Evolutionary conservation across 2,888 invertebrate genomes (phyloP).

Genomic region (Nudaria mundana): DNA sequence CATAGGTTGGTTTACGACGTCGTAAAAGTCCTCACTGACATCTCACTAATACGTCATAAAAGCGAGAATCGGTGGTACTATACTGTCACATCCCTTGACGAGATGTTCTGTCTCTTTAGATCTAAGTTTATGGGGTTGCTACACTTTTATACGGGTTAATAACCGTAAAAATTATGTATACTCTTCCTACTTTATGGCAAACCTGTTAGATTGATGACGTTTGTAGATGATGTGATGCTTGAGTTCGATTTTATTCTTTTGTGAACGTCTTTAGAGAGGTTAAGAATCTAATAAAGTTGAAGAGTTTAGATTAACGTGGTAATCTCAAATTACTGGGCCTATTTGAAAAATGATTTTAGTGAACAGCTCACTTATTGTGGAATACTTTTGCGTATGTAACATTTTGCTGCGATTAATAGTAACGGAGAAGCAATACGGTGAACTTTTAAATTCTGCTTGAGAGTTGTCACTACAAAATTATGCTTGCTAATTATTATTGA

Average conservation of each 20-base stretch:
- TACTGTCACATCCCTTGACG: constrained; percentile 37
- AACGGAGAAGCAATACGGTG: too few relatives aligned
- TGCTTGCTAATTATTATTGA: too few relatives aligned
- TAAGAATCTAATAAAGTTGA: too few relatives aligned
- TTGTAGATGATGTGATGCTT: constrained; percentile 15
- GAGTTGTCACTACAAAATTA: neutral
- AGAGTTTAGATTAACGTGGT: too few relatives aligned
- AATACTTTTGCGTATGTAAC: too few relatives aligned
- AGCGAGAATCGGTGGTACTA: constrained; percentile 40
- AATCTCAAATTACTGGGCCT: too few relatives aligned
- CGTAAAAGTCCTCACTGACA: constrained; percentile 63
- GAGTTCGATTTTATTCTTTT: too few relatives aligned
- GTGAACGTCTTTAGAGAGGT: too few relatives aligned
- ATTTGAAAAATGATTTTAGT: too few relatives aligned
- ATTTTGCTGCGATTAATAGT: too few relatives aligned
- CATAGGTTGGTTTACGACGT: constrained; percentile 68
- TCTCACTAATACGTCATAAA: constrained; percentile 75
- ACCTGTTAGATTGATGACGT: constrained; percentile 33
- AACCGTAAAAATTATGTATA: constrained; percentile 45
- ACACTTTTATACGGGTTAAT: constrained; percentile 47
- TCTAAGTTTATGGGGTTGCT: constrained; percentile 41
- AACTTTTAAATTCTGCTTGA: neutral
- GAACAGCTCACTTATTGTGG: too few relatives aligned
- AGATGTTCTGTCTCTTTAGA: constrained; percentile 41
- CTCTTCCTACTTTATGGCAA: constrained; percentile 25